phyloP scores from a whole-genome alignment of 2,888 invertebrate species.

The Nemapogon koenigi region DNA sequence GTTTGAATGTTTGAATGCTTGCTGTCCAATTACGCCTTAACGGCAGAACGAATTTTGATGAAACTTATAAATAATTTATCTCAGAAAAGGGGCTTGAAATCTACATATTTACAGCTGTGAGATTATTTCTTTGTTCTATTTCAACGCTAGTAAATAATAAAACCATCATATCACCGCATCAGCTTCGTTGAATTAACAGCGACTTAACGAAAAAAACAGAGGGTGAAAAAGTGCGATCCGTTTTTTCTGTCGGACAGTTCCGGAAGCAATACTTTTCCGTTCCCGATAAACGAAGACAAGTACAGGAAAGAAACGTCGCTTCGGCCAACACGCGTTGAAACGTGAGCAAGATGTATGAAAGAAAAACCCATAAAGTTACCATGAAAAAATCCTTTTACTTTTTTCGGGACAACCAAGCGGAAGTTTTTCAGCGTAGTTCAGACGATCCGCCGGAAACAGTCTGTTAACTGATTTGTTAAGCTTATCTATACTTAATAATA shows the following conservation, averaged over 20 bases:
- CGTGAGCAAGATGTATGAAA: constrained; percentile 43
- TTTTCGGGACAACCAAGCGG: constrained; percentile 23
- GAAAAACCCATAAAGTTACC: constrained; percentile 26
- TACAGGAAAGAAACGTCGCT: constrained; percentile 43
- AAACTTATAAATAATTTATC: no score
- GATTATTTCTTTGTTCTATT: no score
- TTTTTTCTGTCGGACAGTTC: constrained; percentile 30
- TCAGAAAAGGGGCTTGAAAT: no score
- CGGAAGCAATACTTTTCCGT: constrained; percentile 53
- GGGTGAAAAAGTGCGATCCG: constrained; percentile 8
- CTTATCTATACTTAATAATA: no score
- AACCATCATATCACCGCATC: no score
- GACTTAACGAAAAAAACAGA: no score
- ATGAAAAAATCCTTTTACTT: constrained; percentile 17
- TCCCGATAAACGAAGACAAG: constrained; percentile 51
- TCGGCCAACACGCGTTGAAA: constrained; percentile 27
- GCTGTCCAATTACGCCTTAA: no score
- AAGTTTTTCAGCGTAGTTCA: constrained; percentile 22
- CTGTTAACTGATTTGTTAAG: constrained; percentile 34
- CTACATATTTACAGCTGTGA: no score
- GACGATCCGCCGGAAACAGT: constrained; percentile 28
- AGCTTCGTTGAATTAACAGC: no score
- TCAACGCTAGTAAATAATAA: no score
- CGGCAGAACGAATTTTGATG: no score
- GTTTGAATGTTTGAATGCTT: no score